Percentiles rank a stretch among this genome's conserved stretches.
These are phyloP conservation scores for Apodemia duryi DNA, from an alignment of 2,888 invertebrate genomes.

Conservation along the genomic window DNA sequence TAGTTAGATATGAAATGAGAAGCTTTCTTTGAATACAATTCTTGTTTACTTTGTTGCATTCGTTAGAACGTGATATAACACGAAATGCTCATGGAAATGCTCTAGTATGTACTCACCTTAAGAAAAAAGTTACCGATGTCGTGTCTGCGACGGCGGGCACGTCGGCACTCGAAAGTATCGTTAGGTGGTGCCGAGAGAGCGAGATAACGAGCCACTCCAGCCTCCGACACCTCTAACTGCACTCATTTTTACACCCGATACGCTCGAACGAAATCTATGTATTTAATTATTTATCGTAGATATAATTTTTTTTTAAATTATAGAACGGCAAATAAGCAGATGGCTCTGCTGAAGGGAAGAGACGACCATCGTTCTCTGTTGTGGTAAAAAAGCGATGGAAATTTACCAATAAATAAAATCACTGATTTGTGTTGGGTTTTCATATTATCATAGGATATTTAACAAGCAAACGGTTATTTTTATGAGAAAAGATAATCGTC, in stretches of 20 bases:
- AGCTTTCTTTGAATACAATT: background rate
- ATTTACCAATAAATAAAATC: too few relatives aligned
- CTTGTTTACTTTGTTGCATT: background rate
- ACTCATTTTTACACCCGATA: conserved; percentile 12
- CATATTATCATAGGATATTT: too few relatives aligned
- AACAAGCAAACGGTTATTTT: too few relatives aligned
- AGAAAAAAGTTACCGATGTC: conserved; percentile 17
- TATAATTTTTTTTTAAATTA: too few relatives aligned
- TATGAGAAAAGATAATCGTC: too few relatives aligned
- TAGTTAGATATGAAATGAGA: background rate
- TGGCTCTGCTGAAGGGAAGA: too few relatives aligned
- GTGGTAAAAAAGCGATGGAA: too few relatives aligned
- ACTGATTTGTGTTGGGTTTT: too few relatives aligned
- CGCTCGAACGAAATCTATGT: background rate
- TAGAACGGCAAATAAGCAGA: too few relatives aligned
- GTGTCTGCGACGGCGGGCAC: conserved; percentile 7
- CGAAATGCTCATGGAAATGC: background rate
- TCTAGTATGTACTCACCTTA: background rate
- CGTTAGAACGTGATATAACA: background rate
- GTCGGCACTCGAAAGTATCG: conserved; percentile 28
- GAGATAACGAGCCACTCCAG: conserved; percentile 44
- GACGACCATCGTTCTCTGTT: too few relatives aligned
- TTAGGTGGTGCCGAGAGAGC: conserved; percentile 36
- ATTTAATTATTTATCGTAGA: background rate
- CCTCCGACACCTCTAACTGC: conserved; percentile 18